Conservation (phyloP, 2,888 invertebrate species). For the Anthoptus insignis region DNA sequence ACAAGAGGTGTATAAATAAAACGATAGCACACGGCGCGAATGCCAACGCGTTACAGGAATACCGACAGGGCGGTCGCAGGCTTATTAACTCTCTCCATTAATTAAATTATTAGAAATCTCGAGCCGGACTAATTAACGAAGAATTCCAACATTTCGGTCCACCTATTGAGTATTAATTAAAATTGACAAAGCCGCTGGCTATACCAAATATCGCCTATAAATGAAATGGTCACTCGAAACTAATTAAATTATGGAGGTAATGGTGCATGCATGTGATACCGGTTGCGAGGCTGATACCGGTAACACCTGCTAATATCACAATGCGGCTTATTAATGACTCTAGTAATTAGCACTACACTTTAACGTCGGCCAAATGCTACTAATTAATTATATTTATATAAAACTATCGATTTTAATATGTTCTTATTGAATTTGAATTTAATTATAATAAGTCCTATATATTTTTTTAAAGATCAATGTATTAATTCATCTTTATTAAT, state of each 20-base stretch:
- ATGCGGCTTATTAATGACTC: slow-evolving; percentile 18
- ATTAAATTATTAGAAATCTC: slow-evolving; percentile 87
- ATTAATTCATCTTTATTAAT: no score
- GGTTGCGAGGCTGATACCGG: slow-evolving; percentile 50
- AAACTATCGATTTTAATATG: no score
- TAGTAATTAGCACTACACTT: slow-evolving; percentile 4
- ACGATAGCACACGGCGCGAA: slow-evolving; percentile 56
- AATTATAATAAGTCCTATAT: no score
- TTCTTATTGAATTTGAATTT: no score
- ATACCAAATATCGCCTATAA: slow-evolving; percentile 84
- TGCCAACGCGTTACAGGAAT: slow-evolving; percentile 73
- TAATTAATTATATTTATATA: background rate
- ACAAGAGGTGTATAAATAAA: slow-evolving; percentile 28
- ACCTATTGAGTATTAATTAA: slow-evolving; percentile 85
- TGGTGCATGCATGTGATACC: slow-evolving; percentile 83
- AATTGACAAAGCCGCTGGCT: slow-evolving; percentile 84
- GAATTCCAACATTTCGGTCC: slow-evolving; percentile 85
- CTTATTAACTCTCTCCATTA: slow-evolving; percentile 82
- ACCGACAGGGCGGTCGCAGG: slow-evolving; percentile 67
- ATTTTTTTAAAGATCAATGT: no score
- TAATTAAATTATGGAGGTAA: slow-evolving; percentile 86
- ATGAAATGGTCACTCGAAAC: slow-evolving; percentile 86
- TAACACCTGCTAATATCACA: slow-evolving; percentile 46
- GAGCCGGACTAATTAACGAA: slow-evolving; percentile 83
- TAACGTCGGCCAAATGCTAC: background rate